Base-by-base conservation (phyloP, 2,797 vertebrate genomes). In the Nyctibius grandis region DNA sequence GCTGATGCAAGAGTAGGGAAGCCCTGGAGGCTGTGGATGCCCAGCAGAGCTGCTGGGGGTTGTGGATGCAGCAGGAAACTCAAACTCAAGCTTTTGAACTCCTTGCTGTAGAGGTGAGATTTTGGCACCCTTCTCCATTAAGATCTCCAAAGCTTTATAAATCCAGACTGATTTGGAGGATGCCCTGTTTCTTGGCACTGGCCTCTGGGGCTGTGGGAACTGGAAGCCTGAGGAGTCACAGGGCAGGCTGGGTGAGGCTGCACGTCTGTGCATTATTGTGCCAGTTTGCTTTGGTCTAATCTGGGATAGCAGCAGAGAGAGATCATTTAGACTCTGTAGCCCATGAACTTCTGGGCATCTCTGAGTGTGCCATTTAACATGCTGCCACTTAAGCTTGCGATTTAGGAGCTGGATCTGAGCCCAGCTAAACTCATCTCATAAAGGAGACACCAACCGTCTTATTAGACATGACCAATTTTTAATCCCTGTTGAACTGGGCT, bases 361-460 rank as follows among this genome's bases (percentile, higher is more conserved):
- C 34, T 22, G 45, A 22, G 36, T 6, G 36, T 69, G 70, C 34
- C 34, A 3, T 29, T 80, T 88, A 74, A 23, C 29, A 28, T 0
- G 9, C 47, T 73, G 47, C 54, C 23, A 15, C 47, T 72, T 60
- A 44, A 79, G 68, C 56, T 51, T 38, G 36, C 2, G 48, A 31
- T 42, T 16, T 10, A 26, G 56, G 36, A 87, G 63, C 85, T 96
- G 91, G 88, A 91, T 70, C 80, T 79, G 70, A 93, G 92, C 90
- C 95, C 80, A 73, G 77, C 50, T n/a, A 51, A 93, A 87, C 40
- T 93, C 54, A 45, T 90, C 70, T 87, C 59, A 12, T 21, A 82
- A 77, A 79, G 67, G 26, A 88, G 88, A 78, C 73, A 89, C 63
- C 74, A 90, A 53, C 88, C 51, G 26, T 91, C 60, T 70, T 79